Conservation (phyloP, 1,140 invertebrate species). For the Sarcophaga peregrina region DNA sequence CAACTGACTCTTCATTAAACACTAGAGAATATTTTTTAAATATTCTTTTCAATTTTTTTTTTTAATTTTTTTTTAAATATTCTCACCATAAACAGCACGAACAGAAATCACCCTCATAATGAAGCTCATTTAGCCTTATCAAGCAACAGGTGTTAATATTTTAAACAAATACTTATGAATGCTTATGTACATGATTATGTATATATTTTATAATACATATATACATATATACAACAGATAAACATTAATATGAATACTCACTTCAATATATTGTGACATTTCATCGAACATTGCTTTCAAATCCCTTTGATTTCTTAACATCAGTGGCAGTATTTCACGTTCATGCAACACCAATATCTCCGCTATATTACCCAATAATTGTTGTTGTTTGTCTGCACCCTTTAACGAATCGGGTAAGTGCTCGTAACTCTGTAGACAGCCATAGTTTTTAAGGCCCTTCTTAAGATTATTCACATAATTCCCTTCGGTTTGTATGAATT, state of each 20-base stretch:
- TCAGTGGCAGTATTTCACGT: slow-evolving; percentile 58
- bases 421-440: slow-evolving; percentile 49
- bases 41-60: background rate
- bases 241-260: slow-evolving; percentile 49
- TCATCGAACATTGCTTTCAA: slow-evolving; percentile 62
- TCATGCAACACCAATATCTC: slow-evolving; percentile 62
- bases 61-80: background rate
- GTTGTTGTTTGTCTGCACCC: slow-evolving; percentile 52
- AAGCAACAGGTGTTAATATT: slow-evolving; percentile 6
- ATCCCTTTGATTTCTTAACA: slow-evolving; percentile 61
- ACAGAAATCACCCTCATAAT: background rate
- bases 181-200: background rate
- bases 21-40: background rate
- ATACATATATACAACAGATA: background rate
- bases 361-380: slow-evolving; percentile 55
- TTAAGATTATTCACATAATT: slow-evolving; percentile 63
- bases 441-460: slow-evolving; percentile 60
- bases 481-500: slow-evolving; percentile 62
- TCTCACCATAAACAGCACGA: background rate
- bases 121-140: slow-evolving; percentile 10
- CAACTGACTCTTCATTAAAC: background rate
- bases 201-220: background rate
- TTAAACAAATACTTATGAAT: background rate
- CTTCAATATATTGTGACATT: slow-evolving; percentile 59
- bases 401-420: slow-evolving; percentile 55